These are phyloP conservation scores for Solenopsis fugax DNA, from an alignment of 1,140 invertebrate species.

Conservation along the genomic window DNA sequence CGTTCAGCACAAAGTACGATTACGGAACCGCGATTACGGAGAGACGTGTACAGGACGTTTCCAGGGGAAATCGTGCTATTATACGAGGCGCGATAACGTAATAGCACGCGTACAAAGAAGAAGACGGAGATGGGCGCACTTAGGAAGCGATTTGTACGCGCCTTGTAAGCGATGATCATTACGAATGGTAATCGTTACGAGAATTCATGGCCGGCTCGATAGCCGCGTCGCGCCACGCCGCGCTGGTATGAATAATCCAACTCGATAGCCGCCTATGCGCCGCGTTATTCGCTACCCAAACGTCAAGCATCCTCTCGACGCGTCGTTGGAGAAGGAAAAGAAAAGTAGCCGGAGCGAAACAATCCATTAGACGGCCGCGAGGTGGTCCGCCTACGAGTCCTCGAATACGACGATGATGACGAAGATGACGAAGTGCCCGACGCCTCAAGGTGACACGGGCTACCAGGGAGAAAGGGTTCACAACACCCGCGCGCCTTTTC, in stretches of 20 bases:
- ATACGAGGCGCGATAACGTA: slow-evolving; percentile 52
- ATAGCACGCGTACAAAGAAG: slow-evolving; percentile 22
- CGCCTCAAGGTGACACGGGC: slow-evolving; percentile 27
- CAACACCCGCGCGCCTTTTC: slow-evolving; percentile 43
- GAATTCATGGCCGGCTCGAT: slow-evolving; percentile 57
- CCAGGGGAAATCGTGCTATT: slow-evolving; percentile 42
- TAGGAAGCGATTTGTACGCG: slow-evolving; percentile 65
- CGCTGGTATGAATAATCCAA: slow-evolving; percentile 50
- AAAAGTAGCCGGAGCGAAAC: slow-evolving; percentile 32
- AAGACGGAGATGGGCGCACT: slow-evolving; percentile 26
- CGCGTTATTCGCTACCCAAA: slow-evolving; percentile 44
- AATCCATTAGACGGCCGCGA: slow-evolving; percentile 50
- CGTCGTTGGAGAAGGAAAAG: background rate
- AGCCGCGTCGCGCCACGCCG: slow-evolving; percentile 1
- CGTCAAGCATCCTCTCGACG: slow-evolving; percentile 14
- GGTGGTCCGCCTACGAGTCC: slow-evolving; percentile 40
- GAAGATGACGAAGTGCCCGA: slow-evolving; percentile 43
- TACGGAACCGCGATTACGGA: slow-evolving; percentile 27
- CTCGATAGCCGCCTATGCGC: background rate
- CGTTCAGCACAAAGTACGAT: background rate
- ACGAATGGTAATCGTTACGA: slow-evolving; percentile 66
- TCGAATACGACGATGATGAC: slow-evolving; percentile 55
- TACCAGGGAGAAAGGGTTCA: slow-evolving; percentile 46
- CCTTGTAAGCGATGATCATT: slow-evolving; percentile 61
- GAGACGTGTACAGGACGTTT: slow-evolving; percentile 30